Conservation (phyloP, 2,113 vertebrate genomes). For the Psilopsiagon aurifrons region DNA sequence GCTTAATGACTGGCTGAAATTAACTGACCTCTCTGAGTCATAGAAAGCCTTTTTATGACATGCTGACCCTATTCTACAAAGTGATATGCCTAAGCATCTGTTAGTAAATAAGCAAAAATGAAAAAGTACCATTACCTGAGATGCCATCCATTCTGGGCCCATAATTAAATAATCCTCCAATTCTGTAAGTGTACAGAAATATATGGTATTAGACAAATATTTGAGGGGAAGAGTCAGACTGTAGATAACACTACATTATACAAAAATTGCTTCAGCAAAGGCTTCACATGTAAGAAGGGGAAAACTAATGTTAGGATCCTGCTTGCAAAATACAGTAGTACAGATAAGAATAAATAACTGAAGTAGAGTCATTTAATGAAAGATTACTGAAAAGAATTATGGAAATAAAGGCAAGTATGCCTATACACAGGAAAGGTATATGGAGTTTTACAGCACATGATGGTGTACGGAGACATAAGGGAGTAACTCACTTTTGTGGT, state of each 20-base stretch:
- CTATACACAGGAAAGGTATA: background rate
- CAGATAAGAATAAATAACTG: background rate
- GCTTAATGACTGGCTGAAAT: background rate
- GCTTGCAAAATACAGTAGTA: background rate
- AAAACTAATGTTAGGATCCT: background rate
- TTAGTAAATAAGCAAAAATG: background rate
- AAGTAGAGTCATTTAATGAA: background rate
- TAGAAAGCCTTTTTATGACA: background rate
- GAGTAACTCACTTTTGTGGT: background rate
- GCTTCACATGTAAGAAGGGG: background rate
- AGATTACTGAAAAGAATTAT: background rate
- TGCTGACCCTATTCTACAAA: background rate
- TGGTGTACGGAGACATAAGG: background rate
- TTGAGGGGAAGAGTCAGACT: background rate
- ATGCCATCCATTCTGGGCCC: background rate
- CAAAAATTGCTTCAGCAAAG: background rate
- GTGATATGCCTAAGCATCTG: background rate
- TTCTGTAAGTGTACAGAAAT: background rate
- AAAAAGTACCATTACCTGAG: background rate
- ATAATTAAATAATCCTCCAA: background rate
- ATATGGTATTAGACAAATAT: background rate
- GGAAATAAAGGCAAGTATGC: background rate
- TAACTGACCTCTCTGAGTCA: background rate
- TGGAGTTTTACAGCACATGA: background rate
- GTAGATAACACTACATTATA: background rate